These are phyloP conservation scores for Oryzias sinensis DNA, from an alignment of 2,797 vertebrate genomes.

Conservation along the genomic window DNA sequence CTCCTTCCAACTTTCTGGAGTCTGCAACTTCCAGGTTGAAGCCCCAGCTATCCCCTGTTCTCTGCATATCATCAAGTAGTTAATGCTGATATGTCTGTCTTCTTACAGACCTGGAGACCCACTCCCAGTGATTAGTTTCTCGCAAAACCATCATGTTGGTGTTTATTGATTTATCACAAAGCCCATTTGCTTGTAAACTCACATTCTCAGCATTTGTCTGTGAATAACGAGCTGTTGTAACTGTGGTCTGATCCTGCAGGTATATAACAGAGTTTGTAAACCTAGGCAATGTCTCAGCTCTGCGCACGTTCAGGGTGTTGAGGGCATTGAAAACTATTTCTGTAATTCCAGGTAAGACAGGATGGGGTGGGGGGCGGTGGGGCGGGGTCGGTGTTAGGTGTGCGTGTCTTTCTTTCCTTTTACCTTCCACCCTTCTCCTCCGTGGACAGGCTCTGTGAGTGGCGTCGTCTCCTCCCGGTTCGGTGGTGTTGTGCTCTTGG, in stretches of 20 bases:
- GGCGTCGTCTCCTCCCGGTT: conserved; percentile 85
- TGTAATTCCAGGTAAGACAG: conserved; percentile 94
- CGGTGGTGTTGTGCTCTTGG: conserved; percentile 84
- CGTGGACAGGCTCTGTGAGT: conserved; percentile 96
- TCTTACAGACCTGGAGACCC: neutral
- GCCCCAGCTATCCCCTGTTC: conserved; percentile 13
- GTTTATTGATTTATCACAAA: conserved; percentile 13
- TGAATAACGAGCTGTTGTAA: conserved; percentile 84
- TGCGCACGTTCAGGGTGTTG: conserved; percentile 96
- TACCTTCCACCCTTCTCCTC: conserved; percentile 79
- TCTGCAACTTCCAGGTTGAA: conserved; percentile 31
- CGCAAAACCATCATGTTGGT: conserved; percentile 9
- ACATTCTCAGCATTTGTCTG: conserved; percentile 43
- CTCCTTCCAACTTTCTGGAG: conserved; percentile 23
- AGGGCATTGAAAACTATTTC: conserved; percentile 99
- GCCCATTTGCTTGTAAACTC: conserved; percentile 34
- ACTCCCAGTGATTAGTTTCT: conserved; percentile 3
- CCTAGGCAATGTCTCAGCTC: conserved; percentile 99
- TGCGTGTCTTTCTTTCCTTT: conserved; percentile 80
- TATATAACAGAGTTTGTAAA: conserved; percentile 99
- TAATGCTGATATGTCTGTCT: conserved; percentile 10
- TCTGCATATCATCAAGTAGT: neutral
- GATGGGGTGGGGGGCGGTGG: conserved; percentile 80
- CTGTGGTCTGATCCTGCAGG: conserved; percentile 99
- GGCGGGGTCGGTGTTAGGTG: conserved; percentile 91